These are phyloP conservation scores for Chironomus tepperi DNA, from an alignment of 1,140 invertebrate species.

Conservation along the genomic window DNA sequence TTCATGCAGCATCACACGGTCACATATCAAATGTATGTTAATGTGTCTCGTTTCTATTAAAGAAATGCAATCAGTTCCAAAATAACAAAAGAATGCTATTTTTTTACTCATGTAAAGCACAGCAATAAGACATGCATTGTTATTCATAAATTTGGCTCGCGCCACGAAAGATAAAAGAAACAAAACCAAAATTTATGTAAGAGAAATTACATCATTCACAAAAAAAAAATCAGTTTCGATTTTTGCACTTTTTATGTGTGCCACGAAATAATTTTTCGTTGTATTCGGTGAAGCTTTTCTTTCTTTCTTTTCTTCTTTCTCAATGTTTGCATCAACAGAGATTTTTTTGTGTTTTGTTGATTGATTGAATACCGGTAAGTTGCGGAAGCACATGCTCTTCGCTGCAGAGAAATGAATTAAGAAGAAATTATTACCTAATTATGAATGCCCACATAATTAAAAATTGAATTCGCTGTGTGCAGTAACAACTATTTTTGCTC, in stretches of 20 bases:
- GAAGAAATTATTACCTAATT: too few species aligned
- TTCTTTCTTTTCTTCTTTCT: neutral
- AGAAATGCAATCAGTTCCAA: neutral
- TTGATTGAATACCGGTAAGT: neutral
- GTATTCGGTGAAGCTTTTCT: neutral
- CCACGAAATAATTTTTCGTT: neutral
- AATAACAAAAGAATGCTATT: neutral
- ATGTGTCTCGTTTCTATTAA: too few species aligned
- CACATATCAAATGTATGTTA: too few species aligned
- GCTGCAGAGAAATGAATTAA: too few species aligned
- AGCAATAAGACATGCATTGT: neutral
- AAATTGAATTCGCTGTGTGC: too few species aligned
- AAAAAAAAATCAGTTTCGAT: conserved; percentile 19
- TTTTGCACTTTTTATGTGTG: conserved; percentile 20
- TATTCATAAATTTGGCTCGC: neutral
- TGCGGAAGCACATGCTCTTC: neutral
- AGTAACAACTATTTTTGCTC: too few species aligned
- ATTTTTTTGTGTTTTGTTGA: too few species aligned
- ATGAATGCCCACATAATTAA: too few species aligned
- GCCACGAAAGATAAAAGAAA: neutral
- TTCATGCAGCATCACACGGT: too few species aligned
- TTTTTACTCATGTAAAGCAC: neutral
- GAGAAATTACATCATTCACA: conserved; percentile 7
- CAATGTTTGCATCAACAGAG: neutral
- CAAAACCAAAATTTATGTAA: neutral